Evolutionary conservation across 1,140 invertebrate genomes (phyloP), one percentile per base, ranked within the genome.

Genomic region (Oryctes rhinoceros): DNA sequence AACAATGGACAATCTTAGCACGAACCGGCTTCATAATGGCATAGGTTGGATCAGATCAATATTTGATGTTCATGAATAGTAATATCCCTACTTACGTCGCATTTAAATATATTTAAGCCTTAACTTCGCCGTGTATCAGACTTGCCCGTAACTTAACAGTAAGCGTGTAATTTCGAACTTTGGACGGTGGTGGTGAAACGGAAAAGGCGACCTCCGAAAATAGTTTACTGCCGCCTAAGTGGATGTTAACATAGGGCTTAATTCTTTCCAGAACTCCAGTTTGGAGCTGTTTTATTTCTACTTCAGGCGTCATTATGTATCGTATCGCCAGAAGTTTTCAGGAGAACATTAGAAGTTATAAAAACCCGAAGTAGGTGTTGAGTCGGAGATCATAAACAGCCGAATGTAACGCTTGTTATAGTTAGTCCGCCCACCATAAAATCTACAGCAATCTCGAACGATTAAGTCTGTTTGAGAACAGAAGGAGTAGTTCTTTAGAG

Each of bases 71-170:
- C 65, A 71, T 71, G 65, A 71, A 71, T 71, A 71, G 65, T 71
- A 71, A 71, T 71, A 71, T 71, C 65, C 24, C 65, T 71, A 71
- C 65, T 71, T 71, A 71, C 65, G 11, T 71, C 65, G 24, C 65
- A 71, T 71, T 71, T 71, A 71, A 35, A 71, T 71, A 24, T 71
- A 71, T 71, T 71, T 35, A 71, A 71, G 65, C 65, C 7, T 71
- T 35, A 24, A 71, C 65, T 71, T 37, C 65, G 65, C 35, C 18
- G 15, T 59, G 35, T 35, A 20, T 67, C 65, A 24, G 65, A 35
- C 20, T 35, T 18, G n/a, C 65, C n/a, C 65, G 37, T 71, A 71
- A 71, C 35, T 71, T 71, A 71, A 71, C 65, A 13, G 37, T 10
- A 24, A 71, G 24, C 65, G 65, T 30, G 24, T 37, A 35, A 71